These are phyloP conservation scores for Paratrypauchen microcephalus DNA, from an alignment of 2,797 vertebrate genomes.

Conservation along the genomic window DNA sequence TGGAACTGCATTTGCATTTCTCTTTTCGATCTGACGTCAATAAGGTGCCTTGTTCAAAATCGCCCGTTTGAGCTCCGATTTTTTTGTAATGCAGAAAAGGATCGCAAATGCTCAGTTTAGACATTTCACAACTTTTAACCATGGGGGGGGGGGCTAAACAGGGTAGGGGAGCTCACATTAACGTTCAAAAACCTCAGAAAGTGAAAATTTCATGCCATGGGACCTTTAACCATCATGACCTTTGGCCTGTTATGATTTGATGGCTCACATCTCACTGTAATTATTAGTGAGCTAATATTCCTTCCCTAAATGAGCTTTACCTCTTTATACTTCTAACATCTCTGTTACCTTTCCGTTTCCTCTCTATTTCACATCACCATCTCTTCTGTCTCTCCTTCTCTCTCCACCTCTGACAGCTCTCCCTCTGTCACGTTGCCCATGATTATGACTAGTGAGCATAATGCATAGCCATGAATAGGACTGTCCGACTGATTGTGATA, in stretches of 20 bases:
- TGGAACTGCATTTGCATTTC: too few relatives aligned
- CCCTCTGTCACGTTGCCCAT: slow-evolving; percentile 79
- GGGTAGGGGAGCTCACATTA: too few relatives aligned
- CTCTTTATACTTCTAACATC: slow-evolving; percentile 24
- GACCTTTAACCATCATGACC: neutral
- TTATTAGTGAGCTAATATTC: slow-evolving; percentile 41
- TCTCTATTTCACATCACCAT: slow-evolving; percentile 39
- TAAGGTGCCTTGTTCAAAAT: too few relatives aligned
- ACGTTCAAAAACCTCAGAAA: too few relatives aligned
- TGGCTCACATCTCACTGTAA: slow-evolving; percentile 26
- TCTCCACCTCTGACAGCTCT: slow-evolving; percentile 46
- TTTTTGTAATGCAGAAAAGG: too few relatives aligned
- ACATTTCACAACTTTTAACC: too few relatives aligned
- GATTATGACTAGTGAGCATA: slow-evolving; percentile 94
- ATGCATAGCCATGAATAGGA: slow-evolving; percentile 96
- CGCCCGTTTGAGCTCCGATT: too few relatives aligned
- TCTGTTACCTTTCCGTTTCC: slow-evolving; percentile 40
- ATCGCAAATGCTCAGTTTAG: too few relatives aligned
- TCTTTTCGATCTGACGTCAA: too few relatives aligned
- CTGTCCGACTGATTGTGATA: slow-evolving; percentile 99
- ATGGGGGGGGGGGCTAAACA: too few relatives aligned
- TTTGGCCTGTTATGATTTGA: slow-evolving; percentile 7
- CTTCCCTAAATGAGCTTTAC: slow-evolving; percentile 27
- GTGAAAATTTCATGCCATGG: too few relatives aligned
- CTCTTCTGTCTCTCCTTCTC: slow-evolving; percentile 4